Evolutionary conservation across 2,888 invertebrate genomes (phyloP), one percentile per base, ranked within the genome.

Genomic region (Cheilosia impressa): DNA sequence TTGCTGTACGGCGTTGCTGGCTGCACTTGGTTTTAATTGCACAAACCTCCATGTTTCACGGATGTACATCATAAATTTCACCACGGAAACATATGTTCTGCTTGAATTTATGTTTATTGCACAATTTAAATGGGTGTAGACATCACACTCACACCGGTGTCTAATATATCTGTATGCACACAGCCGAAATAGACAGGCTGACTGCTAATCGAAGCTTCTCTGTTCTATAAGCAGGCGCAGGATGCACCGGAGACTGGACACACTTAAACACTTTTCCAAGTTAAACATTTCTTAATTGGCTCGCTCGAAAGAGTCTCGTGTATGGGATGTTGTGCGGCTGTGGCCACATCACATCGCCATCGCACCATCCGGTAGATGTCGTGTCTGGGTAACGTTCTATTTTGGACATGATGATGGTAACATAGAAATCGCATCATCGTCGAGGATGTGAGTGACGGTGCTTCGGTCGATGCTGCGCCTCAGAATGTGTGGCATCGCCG

Each of bases 391-490:
- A 76, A 77, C 77, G 85, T 85, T 85, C 76, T 81, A 81, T 81
- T 85, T 81, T 68, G 27, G 72, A 85, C 81, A 81, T 72, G 81
- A 81, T 72, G 76, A 27, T 68, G 76, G 76, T 72, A 38, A 85
- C 85, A 85, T 85, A 81, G 85, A 85, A 85, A 85, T 81, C 85
- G 85, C 85, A 85, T 85, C 85, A 85, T 85, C 85, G 85, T 80
- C 68, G 38, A 24, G 47, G 62, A 22, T 72, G 66, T 77, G 68
- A 80, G 68, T 79, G 80, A 80, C 80, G 80, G 62, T 71, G 82
- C 66, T 78, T 72, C 57, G 15, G 24, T 68, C 68, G 73, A 75
- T 65, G 69, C 17, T 38, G n/a, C 53, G n/a, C 53, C 58, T 66
- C 47, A 47, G 50, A 62, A 58, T 71, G 76, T 19, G 53, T 78